Base-by-base conservation (phyloP, 2,888 invertebrate species). In the Leptopilina drosophilae region DNA sequence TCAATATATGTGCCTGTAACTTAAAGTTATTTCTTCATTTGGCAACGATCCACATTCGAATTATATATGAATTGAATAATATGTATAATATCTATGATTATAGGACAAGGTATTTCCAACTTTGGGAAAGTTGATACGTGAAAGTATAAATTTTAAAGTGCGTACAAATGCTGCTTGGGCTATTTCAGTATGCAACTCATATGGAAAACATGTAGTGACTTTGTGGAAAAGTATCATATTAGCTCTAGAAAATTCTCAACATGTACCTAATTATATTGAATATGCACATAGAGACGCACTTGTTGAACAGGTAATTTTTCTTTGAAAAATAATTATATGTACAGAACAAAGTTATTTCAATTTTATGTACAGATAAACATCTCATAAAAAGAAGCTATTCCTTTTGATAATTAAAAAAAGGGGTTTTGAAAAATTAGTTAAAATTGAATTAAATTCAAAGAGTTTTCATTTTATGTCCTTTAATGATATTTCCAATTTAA, bases 61-160 rank as follows among this genome's bases (percentile, higher is more conserved):
- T 33, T 33, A 33, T 33, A 8, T 46, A 8, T 46, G 7, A 46
- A 46, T 46, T 46, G 7, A 9, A 33, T 46, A 46, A 46, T 46
- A 33, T 46, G 8, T 78, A 46, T 42, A 26, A 14, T 33, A 67
- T 76, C 40, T 77, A 42, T 40, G 14, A 7, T 75, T 53, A 81
- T 56, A 96, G 95, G 92, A 92, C 49, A 92, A 94, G 84, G 94
- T 97, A 0, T 95, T 96, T 85, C 92, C 94, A 14, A 93, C 94
- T 12, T 92, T 97, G 6, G 94, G 94, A 82, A 93, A 93, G 15
- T 91, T 97, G 20, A 94, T 96, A 0, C 94, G 95, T 75, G 94
- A 94, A 81, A 96, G 96, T 90, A 94, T 95, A 79, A 98, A 98
- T 90, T 96, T 97, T 85, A 98, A 98, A 93, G 98, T 98, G 7